Conservation (phyloP, 1,140 invertebrate species). For the Drosophila obscura region DNA sequence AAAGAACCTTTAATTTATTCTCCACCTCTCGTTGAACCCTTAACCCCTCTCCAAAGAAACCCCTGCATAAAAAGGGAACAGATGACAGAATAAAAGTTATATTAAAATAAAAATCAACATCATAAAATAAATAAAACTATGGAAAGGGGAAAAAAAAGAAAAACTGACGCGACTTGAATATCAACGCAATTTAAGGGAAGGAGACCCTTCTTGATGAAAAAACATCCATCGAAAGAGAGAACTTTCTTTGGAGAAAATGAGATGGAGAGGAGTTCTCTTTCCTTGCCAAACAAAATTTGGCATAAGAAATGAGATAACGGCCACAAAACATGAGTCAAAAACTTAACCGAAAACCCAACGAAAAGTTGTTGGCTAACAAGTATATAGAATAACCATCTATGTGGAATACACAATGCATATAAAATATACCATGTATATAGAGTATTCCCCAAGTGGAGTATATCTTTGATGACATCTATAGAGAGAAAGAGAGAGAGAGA, state of each 20-base stretch:
- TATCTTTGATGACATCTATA: conserved; percentile 44
- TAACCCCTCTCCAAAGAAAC: neutral
- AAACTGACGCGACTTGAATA: conserved; percentile 70
- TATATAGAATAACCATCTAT: neutral
- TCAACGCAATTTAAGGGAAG: conserved; percentile 68
- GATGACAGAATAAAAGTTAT: conserved; percentile 28
- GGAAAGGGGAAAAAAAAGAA: conserved; percentile 10
- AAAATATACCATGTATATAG: conserved; percentile 38
- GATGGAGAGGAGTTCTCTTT: conserved; percentile 16
- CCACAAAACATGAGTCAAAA: conserved; percentile 22
- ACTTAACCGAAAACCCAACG: conserved; percentile 31
- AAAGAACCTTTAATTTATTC: no score
- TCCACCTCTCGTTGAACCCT: no score
- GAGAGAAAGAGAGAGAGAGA: neutral
- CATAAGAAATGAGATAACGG: conserved; percentile 75
- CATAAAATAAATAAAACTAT: conserved; percentile 74
- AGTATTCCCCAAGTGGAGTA: conserved; percentile 36
- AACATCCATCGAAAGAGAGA: no score
- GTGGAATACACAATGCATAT: conserved; percentile 42
- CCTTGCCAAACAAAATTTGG: conserved; percentile 51
- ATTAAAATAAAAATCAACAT: conserved; percentile 69
- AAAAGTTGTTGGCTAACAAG: conserved; percentile 61
- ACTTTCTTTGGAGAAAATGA: conserved; percentile 48
- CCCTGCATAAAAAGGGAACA: conserved; percentile 17
- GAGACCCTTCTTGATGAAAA: no score